A percentile compares a stretch with the other conserved stretches of the same genome.
Evolutionary conservation across 2,797 vertebrate species (phyloP).

Genomic region (Mormyrops boulengeri): DNA sequence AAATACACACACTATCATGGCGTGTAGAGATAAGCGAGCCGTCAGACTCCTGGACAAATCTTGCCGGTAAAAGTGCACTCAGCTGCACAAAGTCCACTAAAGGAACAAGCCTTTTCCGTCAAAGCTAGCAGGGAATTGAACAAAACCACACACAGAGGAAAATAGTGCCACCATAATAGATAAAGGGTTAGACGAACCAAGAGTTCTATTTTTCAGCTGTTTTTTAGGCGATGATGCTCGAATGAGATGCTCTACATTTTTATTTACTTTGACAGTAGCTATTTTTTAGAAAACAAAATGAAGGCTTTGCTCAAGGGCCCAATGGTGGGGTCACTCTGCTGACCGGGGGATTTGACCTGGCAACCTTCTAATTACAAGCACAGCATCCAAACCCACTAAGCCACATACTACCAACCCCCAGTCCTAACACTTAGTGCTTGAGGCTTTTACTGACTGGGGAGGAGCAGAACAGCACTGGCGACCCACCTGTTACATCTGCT

Average conservation of each 20-base stretch:
- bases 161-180: not conserved
- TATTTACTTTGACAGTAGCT: not conserved
- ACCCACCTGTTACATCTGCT: not conserved
- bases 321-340: not conserved
- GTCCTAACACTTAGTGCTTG: not conserved
- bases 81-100: not conserved
- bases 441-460: not conserved
- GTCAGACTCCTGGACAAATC: not conserved
- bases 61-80: not conserved
- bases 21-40: conserved; percentile 11
- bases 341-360: not conserved
- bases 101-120: not conserved
- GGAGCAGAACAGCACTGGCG: not conserved
- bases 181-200: not conserved
- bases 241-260: not conserved
- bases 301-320: not conserved
- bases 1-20: not conserved
- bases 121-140: not conserved
- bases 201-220: not conserved
- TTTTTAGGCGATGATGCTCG: not conserved
- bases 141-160: not conserved
- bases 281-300: not conserved
- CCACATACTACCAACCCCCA: not conserved
- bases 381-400: not conserved
- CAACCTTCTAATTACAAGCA: not conserved